Evolutionary conservation across 2,888 invertebrate species (phyloP), one percentile per base, ranked within the genome.

Genomic region (Agapostemon virescens): DNA sequence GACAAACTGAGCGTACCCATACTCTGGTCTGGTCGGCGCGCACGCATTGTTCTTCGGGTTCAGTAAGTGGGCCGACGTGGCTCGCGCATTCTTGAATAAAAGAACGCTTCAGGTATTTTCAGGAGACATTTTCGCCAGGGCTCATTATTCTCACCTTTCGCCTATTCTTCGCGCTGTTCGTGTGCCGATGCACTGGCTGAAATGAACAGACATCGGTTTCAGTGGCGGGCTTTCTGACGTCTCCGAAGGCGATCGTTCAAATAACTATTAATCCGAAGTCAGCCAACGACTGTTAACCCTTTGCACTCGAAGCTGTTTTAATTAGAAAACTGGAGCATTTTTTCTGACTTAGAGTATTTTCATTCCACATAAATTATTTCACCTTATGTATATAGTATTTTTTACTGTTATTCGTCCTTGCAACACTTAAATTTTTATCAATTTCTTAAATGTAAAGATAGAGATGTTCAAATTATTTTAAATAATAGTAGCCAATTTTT

Each of bases 81-180:
- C 23, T 55, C 40, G 38, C 15, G 49, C 66, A 26, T 52, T 63
- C 45, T 23, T 38, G 69, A 78, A 70, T 78, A 52, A 67, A 78
- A 81, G 61, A 77, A 73, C 49, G 80, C 66, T 69, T 69, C 69
- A 70, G 30, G 58, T 68, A 74, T 67, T 78, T 78, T 30, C 52
- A 26, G 26, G 61, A 73, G 58, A 70, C 45, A 40, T 75, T 79
- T 55, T 69, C 68, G 49, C 26, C 17, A 15, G 45, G 20, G 5
- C 30, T 40, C 77, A 49, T 69, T 71, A 77, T 73, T 69, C 58
- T 38, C 73, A 45, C 77, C 45, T 67, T n/a, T 69, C 33, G 15
- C 15, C 26, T 58, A 67, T 73, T 68, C 42, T 38, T 72, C 58
- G 40, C 23, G 30, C 30, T 2, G 36, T 20, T 63, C 49, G 33